Conservation (phyloP, 1,140 invertebrate species). For the Pollicipes pollicipes region DNA sequence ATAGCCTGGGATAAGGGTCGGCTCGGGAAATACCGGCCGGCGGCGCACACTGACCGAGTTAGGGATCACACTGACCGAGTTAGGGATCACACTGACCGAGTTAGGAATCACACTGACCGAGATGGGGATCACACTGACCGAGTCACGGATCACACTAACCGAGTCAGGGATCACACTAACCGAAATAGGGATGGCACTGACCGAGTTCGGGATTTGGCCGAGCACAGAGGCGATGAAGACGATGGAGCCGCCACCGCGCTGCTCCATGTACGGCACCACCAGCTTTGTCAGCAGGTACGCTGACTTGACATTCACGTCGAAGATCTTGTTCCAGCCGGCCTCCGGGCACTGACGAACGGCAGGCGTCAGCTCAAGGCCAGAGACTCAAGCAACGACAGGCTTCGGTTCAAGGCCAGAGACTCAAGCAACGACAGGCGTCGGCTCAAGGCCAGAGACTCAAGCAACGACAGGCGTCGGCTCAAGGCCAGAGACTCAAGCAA, state of each 20-base stretch:
- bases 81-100: too few species aligned
- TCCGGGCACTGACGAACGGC: conserved; percentile 59
- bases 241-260: conserved; percentile 53
- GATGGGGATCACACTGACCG: not conserved
- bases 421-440: too few species aligned
- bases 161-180: too few species aligned
- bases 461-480: too few species aligned
- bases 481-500: too few species aligned
- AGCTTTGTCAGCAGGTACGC: conserved; percentile 75
- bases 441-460: too few species aligned
- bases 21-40: not conserved
- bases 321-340: conserved; percentile 81
- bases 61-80: too few species aligned
- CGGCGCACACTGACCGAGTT: not conserved
- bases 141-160: not conserved
- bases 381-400: too few species aligned
- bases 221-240: conserved; percentile 77
- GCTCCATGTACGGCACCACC: conserved; percentile 57
- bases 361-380: too few species aligned
- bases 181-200: conserved; percentile 34
- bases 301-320: conserved; percentile 85
- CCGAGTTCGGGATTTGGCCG: conserved; percentile 62
- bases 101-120: not conserved
- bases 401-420: too few species aligned
- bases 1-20: too few species aligned